phyloP scores from a whole-genome alignment of 2,888 invertebrate genomes.

The Napeogenes inachia region DNA sequence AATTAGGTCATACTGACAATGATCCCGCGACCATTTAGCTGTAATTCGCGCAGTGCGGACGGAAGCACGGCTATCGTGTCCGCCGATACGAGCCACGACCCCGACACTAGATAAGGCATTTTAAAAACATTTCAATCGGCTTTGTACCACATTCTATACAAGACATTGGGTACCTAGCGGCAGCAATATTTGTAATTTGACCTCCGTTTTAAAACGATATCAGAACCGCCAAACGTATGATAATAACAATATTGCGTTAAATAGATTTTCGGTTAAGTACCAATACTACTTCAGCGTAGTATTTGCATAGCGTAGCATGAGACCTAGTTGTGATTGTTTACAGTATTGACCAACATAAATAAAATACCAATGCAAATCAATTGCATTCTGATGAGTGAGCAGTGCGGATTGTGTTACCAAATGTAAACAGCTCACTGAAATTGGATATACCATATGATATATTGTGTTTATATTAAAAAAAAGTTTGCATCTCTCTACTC shows the following conservation, averaged over 20 bases:
- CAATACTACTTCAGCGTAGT: neutral
- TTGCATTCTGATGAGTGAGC: constrained; percentile 12
- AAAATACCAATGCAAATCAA: constrained; percentile 16
- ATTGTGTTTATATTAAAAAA: no score
- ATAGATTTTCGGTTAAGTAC: neutral
- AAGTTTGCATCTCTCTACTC: no score
- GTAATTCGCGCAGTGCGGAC: constrained; percentile 36
- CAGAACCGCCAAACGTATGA: no score
- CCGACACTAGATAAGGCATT: constrained; percentile 43
- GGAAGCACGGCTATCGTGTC: constrained; percentile 56
- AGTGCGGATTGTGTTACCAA: neutral
- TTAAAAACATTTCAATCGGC: constrained; percentile 37
- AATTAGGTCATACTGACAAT: constrained; percentile 19
- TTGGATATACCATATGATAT: no score
- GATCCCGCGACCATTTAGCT: constrained; percentile 31
- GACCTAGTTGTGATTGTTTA: constrained; percentile 12
- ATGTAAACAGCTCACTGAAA: neutral
- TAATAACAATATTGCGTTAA: no score
- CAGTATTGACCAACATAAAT: constrained; percentile 4
- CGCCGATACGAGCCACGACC: constrained; percentile 42
- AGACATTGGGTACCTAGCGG: constrained; percentile 7
- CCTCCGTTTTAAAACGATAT: no score
- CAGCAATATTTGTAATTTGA: no score
- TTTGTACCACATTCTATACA: constrained; percentile 36
- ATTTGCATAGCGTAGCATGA: neutral